Base-by-base conservation (phyloP, 35 echinoderm and acorn worm genomes). In the Apostichopus parvimensis region DNA sequence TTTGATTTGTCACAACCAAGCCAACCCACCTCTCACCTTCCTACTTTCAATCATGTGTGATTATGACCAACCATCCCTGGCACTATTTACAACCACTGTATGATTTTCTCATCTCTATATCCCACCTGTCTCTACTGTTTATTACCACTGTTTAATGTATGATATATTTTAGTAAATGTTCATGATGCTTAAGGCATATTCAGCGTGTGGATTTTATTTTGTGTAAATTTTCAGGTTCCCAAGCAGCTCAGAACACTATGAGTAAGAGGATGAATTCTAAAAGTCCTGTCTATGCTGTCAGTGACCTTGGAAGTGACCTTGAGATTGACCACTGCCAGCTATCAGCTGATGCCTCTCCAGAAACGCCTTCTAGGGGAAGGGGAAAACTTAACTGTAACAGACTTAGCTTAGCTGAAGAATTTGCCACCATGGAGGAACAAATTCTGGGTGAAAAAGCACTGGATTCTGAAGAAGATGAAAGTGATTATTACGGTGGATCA, bases 371-470 rank as follows among this genome's bases (percentile, higher is more conserved):
- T 20, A 92, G 91, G 77, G 87, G 89, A 15, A 92, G 87, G 79
- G 77, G 89, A 6, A 91, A 85, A n/a, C 77, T 76, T 28, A 92
- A 92, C 79, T 90, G 93, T 17, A 98, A 98, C 75, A 64, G 93
- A 21, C 78, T 98, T 9, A 98, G 97, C 77, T 86, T 98, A 10
- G 97, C 94, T 34, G 97, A 98, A 58, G 97, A 98, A 77, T 96
- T 96, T 94, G 90, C 95, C 5, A 87, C 95, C 45, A 94, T 98
- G 91, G 90, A 96, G 7, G 94, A 93, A 54, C 77, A 79, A 5
- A 96, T 95, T 72, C 89, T 95, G 56, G 89, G 80, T 14, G 79
- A 90, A 15, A 72, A 87, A 2, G 96, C 91, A 45, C 71, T 87
- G 56, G 94, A 93, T 20, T 91, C 92, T n/a, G 34, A 45, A 45